These are phyloP conservation scores for Germaria angustata DNA, from an alignment of 2,888 invertebrate genomes.

Conservation along the genomic window DNA sequence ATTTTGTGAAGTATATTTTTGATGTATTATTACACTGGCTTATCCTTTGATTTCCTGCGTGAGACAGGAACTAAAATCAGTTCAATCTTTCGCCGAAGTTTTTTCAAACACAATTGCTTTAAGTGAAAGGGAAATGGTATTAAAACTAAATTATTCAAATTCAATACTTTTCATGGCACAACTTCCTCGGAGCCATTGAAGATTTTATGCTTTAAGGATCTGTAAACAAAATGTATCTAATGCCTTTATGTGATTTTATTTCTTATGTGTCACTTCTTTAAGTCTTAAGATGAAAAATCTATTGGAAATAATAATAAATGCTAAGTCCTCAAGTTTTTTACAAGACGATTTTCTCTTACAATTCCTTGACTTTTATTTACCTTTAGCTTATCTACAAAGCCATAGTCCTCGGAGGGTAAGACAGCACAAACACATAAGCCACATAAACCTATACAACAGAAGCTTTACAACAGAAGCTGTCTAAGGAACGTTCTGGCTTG, in stretches of 20 bases:
- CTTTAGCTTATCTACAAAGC: constrained; percentile 43
- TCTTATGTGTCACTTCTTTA: constrained; percentile 71
- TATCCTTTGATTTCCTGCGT: not conserved
- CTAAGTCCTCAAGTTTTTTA: constrained; percentile 41
- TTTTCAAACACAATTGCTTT: no score
- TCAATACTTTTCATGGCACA: no score
- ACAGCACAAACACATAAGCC: not conserved
- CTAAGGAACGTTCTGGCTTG: not conserved
- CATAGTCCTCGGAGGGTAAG: constrained; percentile 25
- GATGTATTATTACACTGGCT: constrained; percentile 18
- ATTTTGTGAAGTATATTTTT: not conserved
- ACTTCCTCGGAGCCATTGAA: not conserved
- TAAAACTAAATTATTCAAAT: no score
- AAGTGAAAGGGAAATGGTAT: no score
- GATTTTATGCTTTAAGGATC: not conserved
- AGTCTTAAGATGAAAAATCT: constrained; percentile 57
- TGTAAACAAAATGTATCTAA: not conserved
- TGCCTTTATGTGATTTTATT: not conserved
- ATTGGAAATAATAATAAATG: constrained; percentile 57
- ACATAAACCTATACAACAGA: not conserved
- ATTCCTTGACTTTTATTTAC: constrained; percentile 55
- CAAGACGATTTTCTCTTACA: constrained; percentile 41
- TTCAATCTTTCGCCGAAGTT: not conserved
- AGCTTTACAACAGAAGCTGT: not conserved
- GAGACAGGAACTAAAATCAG: not conserved